phyloP scores from a whole-genome alignment of 2,113 vertebrate species.

The Miniopterus natalensis region DNA sequence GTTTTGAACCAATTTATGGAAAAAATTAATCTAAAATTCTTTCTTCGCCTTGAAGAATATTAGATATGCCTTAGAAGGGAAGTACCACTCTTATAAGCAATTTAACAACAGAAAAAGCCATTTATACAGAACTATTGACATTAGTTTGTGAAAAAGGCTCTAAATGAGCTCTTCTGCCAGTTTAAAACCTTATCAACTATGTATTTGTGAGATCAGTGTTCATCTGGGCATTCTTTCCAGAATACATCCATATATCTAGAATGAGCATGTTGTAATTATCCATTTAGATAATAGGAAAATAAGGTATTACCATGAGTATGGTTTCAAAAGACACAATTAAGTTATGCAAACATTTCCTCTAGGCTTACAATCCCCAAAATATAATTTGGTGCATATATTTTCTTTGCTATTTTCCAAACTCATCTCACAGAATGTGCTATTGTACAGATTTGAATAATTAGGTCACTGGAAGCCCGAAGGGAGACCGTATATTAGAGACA shows the following conservation, averaged over 20 bases:
- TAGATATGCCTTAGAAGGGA: neutral
- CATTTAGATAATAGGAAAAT: slow-evolving; percentile 13
- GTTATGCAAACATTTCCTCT: neutral
- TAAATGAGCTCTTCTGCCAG: neutral
- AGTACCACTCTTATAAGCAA: neutral
- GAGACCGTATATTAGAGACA: neutral
- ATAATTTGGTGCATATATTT: slow-evolving; percentile 36
- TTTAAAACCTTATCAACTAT: slow-evolving; percentile 52
- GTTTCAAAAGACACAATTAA: slow-evolving; percentile 26
- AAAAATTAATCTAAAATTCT: neutral
- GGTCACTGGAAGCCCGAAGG: slow-evolving; percentile 10
- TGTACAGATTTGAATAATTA: slow-evolving; percentile 52
- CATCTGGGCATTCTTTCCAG: neutral
- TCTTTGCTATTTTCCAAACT: slow-evolving; percentile 1
- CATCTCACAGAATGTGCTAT: neutral
- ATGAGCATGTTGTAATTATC: slow-evolving; percentile 43
- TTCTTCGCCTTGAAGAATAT: neutral
- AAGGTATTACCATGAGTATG: slow-evolving; percentile 9
- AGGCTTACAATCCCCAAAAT: neutral
- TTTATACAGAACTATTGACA: neutral
- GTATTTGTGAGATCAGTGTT: neutral
- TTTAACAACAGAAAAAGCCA: neutral
- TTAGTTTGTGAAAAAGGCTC: neutral
- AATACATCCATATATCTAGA: neutral
- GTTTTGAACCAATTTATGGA: neutral